phyloP scores from a whole-genome alignment of 2,113 vertebrate genomes.

The Tupaia tana region DNA sequence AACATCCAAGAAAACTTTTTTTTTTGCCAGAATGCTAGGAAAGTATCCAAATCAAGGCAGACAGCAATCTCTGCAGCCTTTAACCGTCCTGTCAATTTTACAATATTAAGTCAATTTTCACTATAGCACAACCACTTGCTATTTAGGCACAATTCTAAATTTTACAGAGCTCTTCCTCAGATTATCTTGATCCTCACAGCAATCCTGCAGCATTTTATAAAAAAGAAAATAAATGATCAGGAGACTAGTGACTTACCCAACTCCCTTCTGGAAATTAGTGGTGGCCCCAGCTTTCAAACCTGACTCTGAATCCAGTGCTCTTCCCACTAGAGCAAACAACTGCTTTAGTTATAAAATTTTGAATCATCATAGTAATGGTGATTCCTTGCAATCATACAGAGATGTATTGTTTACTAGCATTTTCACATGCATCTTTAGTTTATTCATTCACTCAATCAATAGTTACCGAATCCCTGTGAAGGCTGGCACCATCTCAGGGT shows the following conservation, averaged over 20 bases:
- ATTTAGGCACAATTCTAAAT: neutral
- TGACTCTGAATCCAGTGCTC: neutral
- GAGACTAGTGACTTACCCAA: neutral
- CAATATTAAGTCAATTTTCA: neutral
- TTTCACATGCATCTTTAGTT: neutral
- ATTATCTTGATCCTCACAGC: neutral
- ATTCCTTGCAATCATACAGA: neutral
- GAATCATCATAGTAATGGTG: neutral
- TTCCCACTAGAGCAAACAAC: neutral
- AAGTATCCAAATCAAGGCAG: constrained; percentile 27
- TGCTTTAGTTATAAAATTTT: neutral
- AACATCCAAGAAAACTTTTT: constrained; percentile 32
- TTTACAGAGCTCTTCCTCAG: neutral
- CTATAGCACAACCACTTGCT: neutral
- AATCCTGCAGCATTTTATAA: neutral
- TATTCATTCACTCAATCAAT: neutral
- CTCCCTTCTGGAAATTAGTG: neutral
- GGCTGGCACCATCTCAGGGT: neutral
- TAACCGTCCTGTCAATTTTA: neutral
- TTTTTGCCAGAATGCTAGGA: constrained; percentile 33
- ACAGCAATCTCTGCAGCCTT: neutral
- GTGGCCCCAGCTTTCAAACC: neutral
- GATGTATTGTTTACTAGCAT: neutral
- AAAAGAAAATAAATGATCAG: neutral
- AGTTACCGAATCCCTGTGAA: neutral